Evolutionary conservation across 2,888 invertebrate species (phyloP).

Genomic region (Orthosia incerta): DNA sequence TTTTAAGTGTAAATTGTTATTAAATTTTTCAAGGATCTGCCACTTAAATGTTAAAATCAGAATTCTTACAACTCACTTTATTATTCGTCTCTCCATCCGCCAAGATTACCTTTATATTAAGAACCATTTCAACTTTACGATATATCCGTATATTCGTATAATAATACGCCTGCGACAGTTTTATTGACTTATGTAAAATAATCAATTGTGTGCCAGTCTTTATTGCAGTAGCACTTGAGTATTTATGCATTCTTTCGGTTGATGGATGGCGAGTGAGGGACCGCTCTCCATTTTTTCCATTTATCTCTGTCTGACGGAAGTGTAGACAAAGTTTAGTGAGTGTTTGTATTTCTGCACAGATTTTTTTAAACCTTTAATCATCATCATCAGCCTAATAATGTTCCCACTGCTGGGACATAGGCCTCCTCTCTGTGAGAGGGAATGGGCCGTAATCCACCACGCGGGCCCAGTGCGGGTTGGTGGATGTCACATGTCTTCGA

Average conservation of each 20-base stretch:
- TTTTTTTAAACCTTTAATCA: too few species aligned
- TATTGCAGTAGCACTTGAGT: slow-evolving; percentile 67
- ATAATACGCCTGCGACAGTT: slow-evolving; percentile 40
- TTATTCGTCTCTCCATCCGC: neutral
- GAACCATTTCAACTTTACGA: slow-evolving; percentile 37
- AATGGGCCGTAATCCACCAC: too few species aligned
- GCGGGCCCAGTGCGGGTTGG: too few species aligned
- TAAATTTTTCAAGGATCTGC: neutral
- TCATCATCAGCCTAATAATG: too few species aligned
- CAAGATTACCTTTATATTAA: slow-evolving; percentile 16
- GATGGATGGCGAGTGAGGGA: slow-evolving; percentile 71
- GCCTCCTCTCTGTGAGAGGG: too few species aligned
- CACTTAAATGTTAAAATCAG: neutral
- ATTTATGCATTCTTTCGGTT: slow-evolving; percentile 77
- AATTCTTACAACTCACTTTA: neutral
- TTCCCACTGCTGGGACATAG: too few species aligned
- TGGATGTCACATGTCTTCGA: too few species aligned
- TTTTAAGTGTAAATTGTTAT: neutral
- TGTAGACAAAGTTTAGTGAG: slow-evolving; percentile 27
- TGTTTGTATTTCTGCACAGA: neutral
- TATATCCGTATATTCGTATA: neutral
- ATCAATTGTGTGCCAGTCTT: slow-evolving; percentile 51
- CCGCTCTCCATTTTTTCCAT: slow-evolving; percentile 69
- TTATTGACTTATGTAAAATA: slow-evolving; percentile 48
- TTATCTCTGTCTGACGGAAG: slow-evolving; percentile 71